Evolutionary conservation across 2,113 vertebrate genomes (phyloP), one percentile per base, ranked within the genome.

Genomic region (Trogon melanurus): DNA sequence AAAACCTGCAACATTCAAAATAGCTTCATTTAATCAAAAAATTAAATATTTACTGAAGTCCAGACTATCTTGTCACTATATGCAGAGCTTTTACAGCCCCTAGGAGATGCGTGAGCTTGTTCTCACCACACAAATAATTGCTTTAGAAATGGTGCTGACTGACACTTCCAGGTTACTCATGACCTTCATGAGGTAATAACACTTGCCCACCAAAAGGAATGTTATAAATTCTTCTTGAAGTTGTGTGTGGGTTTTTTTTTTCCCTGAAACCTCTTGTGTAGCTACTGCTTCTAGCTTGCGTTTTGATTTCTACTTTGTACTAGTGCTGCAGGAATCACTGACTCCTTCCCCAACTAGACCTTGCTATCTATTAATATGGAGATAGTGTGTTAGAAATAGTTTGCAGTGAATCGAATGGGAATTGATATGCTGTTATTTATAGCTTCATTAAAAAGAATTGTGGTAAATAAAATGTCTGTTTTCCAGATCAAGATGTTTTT

Each of bases 401-500:
- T 92, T 41, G 26, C 47, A 53, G 54, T 86, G 6, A 85, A 79
- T 94, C 29, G 84, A 96, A 76, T 92, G 54, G 54, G 34, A 79
- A 88, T 71, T 73, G 65, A 19, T 79, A 61, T 32, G 15, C 9
- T 91, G 27, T 79, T 75, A 25, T 64, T 67, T 85, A 48, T 26
- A 56, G 36, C 32, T 90, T 91, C 30, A 64, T 93, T 96, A 67
- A 89, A 71, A 93, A 82, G 48, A 80, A 67, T 94, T 84, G 57
- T 54, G 76, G 15, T 76, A 89, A 96, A 92, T 61, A 58, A 89
- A 89, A 62, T 5, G 23, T 78, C 79, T 78, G 82, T 16, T 85
- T 79, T 93, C 58, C 30, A 80, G 65, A 30, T 67, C 72, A 69
- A 54, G 19, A 10, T 60, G 25, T 17, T 29, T 29, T 66, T 30